Base-by-base conservation (phyloP, 2,113 vertebrate species). In the Galemys pyrenaicus region DNA sequence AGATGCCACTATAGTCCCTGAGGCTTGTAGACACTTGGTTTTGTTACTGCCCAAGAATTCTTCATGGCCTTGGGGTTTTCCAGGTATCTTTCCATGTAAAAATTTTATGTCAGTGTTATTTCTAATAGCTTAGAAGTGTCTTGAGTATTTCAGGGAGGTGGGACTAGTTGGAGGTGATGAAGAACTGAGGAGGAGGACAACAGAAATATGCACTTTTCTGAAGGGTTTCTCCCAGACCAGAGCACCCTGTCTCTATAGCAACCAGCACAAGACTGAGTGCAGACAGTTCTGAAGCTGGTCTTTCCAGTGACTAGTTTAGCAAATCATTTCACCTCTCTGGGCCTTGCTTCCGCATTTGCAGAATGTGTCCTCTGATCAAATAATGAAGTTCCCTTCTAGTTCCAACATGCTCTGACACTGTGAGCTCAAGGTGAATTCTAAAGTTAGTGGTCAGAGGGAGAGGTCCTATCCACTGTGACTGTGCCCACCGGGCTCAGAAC, bases 361-460 rank as follows among this genome's bases (percentile, higher is more conserved):
- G 95, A 83, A 71, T 67, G 75, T 32, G 32, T 68, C 46, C 86
- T 74, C 35, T 44, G 41, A 74, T 49, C 17, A 46, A 64, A 65
- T 17, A 4, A 13, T 49, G n/a, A 9, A 82, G 19, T 28, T 56
- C 77, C 26, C 60, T 91, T 51, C 28, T 12, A 30, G 32, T 26
- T 89, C 60, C n/a, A 41, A 20, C 30, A 8, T 17, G 8, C 9
- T 89, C 58, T 84, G 51, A 86, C 79, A 58, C 19, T 24, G 19
- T 26, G 58, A 68, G 10, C 32, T 22, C 6, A 22, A 86, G 32
- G 37, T n/a, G 74, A 71, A 49, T 32, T 15, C 9, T 28, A 39
- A 62, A 49, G 46, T 5, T 56, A 28, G 28, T 80, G 7, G 30
- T 28, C 20, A 49, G 6, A 71, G 6, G 9, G 32, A 2, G 2